Evolutionary conservation across 2,113 vertebrate species (phyloP).

Genomic region (Bufo gargarizans): DNA sequence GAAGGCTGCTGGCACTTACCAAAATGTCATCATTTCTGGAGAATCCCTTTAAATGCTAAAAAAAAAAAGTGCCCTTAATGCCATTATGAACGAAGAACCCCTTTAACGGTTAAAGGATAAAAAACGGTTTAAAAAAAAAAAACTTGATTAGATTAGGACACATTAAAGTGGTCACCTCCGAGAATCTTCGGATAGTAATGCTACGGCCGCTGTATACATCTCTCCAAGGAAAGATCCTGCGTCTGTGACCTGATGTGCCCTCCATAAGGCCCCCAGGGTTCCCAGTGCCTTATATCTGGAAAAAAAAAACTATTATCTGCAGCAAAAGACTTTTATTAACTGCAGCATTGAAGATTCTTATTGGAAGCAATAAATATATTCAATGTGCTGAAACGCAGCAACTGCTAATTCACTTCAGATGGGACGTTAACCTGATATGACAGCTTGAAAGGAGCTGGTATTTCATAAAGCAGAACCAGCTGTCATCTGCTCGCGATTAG

Average conservation of each 20-base stretch:
- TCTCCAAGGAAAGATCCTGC: not conserved
- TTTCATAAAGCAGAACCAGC: conserved; percentile 31
- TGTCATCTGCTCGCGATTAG: not conserved
- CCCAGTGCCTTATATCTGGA: not conserved
- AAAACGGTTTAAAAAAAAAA: not conserved
- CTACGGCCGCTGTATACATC: not conserved
- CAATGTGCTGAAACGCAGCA: conserved; percentile 64
- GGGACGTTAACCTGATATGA: conserved; percentile 62
- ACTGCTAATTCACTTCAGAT: conserved; percentile 74
- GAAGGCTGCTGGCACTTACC: too few relatives aligned
- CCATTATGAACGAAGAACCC: too few relatives aligned
- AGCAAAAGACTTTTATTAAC: conserved; percentile 69
- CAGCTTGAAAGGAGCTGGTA: conserved; percentile 50
- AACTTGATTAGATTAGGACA: not conserved
- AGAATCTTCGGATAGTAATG: not conserved
- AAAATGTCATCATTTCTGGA: too few relatives aligned
- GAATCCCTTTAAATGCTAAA: too few relatives aligned
- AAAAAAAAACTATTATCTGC: conserved; percentile 17
- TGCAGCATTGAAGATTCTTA: conserved; percentile 63
- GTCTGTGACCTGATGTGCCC: not conserved
- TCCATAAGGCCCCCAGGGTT: not conserved
- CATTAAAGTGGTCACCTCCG: not conserved
- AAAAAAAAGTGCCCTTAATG: too few relatives aligned
- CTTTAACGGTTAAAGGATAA: too few relatives aligned
- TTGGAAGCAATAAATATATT: conserved; percentile 61